These are phyloP conservation scores for Nymphalis io DNA, from an alignment of 1,140 invertebrate species.

Conservation along the genomic window DNA sequence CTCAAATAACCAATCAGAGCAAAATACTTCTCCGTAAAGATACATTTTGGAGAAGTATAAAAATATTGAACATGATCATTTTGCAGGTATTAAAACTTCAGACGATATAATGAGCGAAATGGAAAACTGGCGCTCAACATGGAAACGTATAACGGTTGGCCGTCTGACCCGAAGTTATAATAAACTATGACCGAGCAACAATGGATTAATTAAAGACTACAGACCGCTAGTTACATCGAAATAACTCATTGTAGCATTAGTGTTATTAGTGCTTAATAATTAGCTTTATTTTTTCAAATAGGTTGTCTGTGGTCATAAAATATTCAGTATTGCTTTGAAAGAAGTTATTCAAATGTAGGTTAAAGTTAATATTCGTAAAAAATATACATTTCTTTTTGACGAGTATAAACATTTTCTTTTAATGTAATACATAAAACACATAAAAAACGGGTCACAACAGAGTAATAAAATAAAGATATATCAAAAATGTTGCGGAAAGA, in stretches of 20 bases:
- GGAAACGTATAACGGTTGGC: neutral
- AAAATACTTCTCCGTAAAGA: no score
- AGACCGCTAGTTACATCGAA: neutral
- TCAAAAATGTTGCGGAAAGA: no score
- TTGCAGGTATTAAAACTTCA: neutral
- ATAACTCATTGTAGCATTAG: neutral
- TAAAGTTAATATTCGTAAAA: no score
- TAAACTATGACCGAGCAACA: neutral
- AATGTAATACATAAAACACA: no score
- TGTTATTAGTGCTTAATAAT: neutral
- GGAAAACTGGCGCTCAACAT: neutral
- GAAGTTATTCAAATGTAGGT: no score
- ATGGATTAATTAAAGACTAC: neutral
- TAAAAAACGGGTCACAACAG: no score
- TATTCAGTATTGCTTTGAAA: no score
- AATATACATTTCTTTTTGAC: no score
- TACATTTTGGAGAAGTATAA: neutral
- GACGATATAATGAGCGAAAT: neutral
- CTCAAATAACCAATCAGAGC: no score
- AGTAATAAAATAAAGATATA: no score
- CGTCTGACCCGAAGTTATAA: slow-evolving; percentile 1
- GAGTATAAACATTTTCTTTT: no score
- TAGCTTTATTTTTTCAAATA: neutral
- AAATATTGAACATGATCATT: neutral
- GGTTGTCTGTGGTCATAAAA: no score